Conservation (phyloP, 2,797 vertebrate species). For the Anguilla marmorata region DNA sequence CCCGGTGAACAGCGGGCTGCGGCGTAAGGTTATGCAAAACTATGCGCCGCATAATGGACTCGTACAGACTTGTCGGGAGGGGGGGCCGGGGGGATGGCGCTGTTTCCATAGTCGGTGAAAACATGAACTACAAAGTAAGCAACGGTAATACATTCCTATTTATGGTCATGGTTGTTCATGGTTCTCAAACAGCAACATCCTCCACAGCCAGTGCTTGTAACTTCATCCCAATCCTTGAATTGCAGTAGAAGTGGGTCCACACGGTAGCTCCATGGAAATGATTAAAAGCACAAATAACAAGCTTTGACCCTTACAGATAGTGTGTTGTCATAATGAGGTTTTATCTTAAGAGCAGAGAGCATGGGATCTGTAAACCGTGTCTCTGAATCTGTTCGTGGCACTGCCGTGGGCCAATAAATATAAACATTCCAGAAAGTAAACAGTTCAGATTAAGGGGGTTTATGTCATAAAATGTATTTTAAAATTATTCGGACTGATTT, state of each 20-base stretch:
- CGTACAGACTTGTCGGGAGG: not conserved
- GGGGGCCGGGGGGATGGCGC: not conserved
- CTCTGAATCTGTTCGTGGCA: not conserved
- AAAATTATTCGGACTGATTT: not conserved
- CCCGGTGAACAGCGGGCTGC: not conserved
- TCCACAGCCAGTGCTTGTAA: not conserved
- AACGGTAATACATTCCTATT: not conserved
- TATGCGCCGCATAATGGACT: not conserved
- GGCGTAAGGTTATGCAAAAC: not conserved
- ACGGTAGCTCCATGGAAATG: not conserved
- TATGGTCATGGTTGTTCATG: no score
- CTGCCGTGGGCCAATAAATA: not conserved
- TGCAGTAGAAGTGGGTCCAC: not conserved
- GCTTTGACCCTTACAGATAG: not conserved
- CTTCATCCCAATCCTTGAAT: not conserved
- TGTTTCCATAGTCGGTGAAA: not conserved
- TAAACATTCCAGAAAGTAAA: not conserved
- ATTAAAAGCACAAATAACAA: not conserved
- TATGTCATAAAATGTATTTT: not conserved
- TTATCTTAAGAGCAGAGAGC: not conserved
- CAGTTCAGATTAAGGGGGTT: not conserved
- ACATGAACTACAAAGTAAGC: not conserved
- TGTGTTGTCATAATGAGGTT: not conserved
- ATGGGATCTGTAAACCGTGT: not conserved
- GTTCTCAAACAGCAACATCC: not conserved